Evolutionary conservation across 1,140 invertebrate genomes (phyloP).

Genomic region (Zaprionus ornatus): DNA sequence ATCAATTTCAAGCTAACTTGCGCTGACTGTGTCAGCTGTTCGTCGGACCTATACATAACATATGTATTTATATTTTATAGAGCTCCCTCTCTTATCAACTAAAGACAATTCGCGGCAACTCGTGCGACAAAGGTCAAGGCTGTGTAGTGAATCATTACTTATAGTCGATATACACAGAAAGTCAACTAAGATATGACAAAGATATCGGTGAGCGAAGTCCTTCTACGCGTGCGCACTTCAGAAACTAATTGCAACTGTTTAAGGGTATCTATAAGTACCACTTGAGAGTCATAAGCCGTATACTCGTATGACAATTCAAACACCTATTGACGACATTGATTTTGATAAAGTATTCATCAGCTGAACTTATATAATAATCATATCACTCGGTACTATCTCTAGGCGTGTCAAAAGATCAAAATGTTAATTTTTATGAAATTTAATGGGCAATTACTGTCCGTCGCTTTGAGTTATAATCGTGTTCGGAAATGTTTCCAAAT

Average conservation of each 20-base stretch:
- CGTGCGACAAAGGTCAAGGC: constrained; percentile 37
- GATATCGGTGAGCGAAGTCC: constrained; percentile 7
- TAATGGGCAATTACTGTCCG: neutral
- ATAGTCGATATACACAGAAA: neutral
- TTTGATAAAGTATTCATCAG: constrained; percentile 23
- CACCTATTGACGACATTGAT: constrained; percentile 38
- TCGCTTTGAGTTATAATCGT: neutral
- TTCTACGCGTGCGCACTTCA: neutral
- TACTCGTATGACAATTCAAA: constrained; percentile 28
- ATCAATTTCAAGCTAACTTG: constrained; percentile 39
- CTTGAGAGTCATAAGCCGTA: constrained; percentile 15
- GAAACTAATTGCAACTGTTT: constrained; percentile 22
- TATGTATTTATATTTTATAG: constrained; percentile 19
- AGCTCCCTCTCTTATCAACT: constrained; percentile 20
- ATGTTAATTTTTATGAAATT: constrained; percentile 5
- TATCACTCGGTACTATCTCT: neutral
- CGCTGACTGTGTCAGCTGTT: constrained; percentile 18
- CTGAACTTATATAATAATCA: constrained; percentile 26
- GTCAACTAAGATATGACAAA: neutral
- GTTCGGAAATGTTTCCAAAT: neutral
- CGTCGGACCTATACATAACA: neutral
- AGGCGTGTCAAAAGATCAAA: neutral
- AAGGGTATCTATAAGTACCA: constrained; percentile 21
- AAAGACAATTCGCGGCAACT: constrained; percentile 3
- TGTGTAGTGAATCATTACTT: constrained; percentile 5